Conservation (phyloP, 2,797 vertebrate species). For the Gymnoscopelus microlampas region DNA sequence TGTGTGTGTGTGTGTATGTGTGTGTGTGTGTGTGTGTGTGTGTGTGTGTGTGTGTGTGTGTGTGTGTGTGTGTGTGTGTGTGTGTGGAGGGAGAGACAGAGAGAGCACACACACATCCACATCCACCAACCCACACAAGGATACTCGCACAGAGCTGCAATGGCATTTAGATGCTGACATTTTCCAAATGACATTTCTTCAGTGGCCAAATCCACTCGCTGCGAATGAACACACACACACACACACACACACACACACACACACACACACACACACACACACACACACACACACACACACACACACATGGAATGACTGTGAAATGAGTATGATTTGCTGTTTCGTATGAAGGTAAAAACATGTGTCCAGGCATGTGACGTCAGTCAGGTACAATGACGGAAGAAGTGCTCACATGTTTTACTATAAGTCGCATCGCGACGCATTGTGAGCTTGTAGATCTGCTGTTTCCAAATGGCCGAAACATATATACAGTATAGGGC, state of each 20-base stretch:
- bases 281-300: slow-evolving; percentile 32
- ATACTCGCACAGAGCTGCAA: slow-evolving; percentile 38
- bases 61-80: slow-evolving; percentile 8
- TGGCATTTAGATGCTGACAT: slow-evolving; percentile 83
- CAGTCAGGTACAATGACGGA: too few species aligned
- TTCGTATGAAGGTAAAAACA: too few species aligned
- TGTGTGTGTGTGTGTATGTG: neutral
- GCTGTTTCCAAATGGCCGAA: too few species aligned
- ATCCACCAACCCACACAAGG: neutral
- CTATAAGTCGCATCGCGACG: too few species aligned
- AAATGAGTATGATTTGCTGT: too few species aligned
- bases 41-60: neutral
- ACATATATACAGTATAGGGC: too few species aligned
- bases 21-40: neutral
- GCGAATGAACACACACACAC: slow-evolving; percentile 63
- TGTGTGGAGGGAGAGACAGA: too few species aligned
- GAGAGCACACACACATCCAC: too few species aligned
- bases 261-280: slow-evolving; percentile 5
- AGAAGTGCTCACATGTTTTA: too few species aligned
- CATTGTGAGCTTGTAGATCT: too few species aligned
- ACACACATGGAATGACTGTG: slow-evolving; percentile 2
- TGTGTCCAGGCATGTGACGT: too few species aligned
- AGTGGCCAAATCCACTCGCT: slow-evolving; percentile 67
- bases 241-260: neutral
- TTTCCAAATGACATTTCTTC: slow-evolving; percentile 82